Evolutionary conservation across 2,797 vertebrate genomes (phyloP), one percentile per base, ranked within the genome.

Genomic region (Enoplosus armatus): DNA sequence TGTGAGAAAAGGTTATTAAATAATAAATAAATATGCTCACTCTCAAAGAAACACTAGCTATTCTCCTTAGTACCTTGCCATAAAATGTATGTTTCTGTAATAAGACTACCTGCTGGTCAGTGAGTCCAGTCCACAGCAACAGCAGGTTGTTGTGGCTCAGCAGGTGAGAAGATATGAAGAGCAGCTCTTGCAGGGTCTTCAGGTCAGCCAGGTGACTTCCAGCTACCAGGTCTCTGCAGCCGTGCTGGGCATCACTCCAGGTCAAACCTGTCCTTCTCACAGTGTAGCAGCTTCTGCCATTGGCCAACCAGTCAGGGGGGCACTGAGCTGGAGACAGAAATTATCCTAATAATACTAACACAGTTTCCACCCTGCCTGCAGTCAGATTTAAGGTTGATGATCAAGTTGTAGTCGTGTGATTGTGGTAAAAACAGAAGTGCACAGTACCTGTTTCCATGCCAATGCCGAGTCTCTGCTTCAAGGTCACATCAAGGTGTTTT

Each of bases 111-210:
- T 95, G 91, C 41, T 87, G 80, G 83, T 97, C 95, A 79, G 92
- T 97, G 76, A 98, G 95, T 65, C 95, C 95, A 0, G 94, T 97
- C 97, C 97, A 98, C 18, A 96, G 80, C 87, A 97, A 94, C 85
- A 96, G 89, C 82, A 97, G 72, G 81, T 92, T 91, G 86, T 90
- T 92, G 31, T 94, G 62, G 59, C 75, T 92, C 70, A 90, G 90
- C 26, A 98, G 93, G 85, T 95, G 87, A 15, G 92, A 95, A 48
- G 94, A 92, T 65, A 97, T 6, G 75, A 96, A 97, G 9, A 55
- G 7, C 54, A 87, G 87, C 84, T 98, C 96, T 75, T 94, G 93
- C 71, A 88, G 81, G 48, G 72, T 96, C 79, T 95, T 95, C 68
- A 97, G 51, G 80, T 97, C 91, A 66, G 95, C 94, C 81, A 98